Conservation (phyloP, 2,888 invertebrate species). For the Stictocephala bisonia region DNA sequence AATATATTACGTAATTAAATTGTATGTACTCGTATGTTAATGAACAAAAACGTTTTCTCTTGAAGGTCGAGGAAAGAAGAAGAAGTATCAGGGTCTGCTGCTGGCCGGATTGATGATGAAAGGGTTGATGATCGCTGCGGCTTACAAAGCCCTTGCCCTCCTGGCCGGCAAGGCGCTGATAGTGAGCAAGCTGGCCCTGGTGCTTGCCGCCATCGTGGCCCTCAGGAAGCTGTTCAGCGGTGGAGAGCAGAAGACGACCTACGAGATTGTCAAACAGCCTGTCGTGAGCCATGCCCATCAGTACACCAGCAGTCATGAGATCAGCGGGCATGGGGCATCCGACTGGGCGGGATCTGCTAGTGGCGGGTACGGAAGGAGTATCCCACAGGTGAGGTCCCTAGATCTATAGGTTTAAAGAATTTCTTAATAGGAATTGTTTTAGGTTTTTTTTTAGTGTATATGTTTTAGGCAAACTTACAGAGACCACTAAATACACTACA, state of each 20-base stretch:
- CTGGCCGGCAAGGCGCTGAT: slow-evolving; percentile 62
- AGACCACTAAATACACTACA: too few species aligned
- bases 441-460: too few species aligned
- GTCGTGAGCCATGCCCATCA: slow-evolving; percentile 81
- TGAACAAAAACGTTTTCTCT: background rate
- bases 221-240: slow-evolving; percentile 72
- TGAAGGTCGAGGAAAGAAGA: slow-evolving; percentile 71
- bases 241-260: slow-evolving; percentile 77
- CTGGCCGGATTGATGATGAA: slow-evolving; percentile 75
- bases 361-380: slow-evolving; percentile 57
- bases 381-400: too few species aligned
- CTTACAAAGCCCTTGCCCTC: slow-evolving; percentile 78
- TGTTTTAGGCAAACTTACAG: too few species aligned
- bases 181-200: slow-evolving; percentile 62
- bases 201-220: slow-evolving; percentile 66
- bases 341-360: slow-evolving; percentile 68
- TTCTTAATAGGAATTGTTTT: too few species aligned
- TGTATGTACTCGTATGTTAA: background rate
- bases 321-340: slow-evolving; percentile 74
- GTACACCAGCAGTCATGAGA: slow-evolving; percentile 71
- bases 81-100: slow-evolving; percentile 75
- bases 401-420: too few species aligned
- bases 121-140: slow-evolving; percentile 78
- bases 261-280: slow-evolving; percentile 89
- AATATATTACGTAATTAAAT: too few species aligned